Evolutionary conservation across 2,888 invertebrate species (phyloP), one percentile per base, ranked within the genome.

Genomic region (Coremacera marginata): DNA sequence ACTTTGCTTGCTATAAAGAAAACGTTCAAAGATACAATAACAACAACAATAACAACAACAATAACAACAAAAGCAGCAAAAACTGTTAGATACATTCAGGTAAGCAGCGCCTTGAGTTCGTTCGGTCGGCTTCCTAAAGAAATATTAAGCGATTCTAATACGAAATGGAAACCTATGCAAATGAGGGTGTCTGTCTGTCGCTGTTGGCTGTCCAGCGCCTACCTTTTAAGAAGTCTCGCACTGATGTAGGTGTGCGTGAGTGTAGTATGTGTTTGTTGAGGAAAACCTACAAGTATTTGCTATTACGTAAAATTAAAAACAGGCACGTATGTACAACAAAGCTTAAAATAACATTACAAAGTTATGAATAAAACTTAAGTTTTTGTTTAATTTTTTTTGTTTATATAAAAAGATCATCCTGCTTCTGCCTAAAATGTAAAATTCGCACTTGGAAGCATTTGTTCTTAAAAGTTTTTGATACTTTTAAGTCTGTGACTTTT

Each of bases 121-220:
- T 44, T 44, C 44, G 7, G 44, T 44, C 44, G 44, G 44, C 44
- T 44, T 44, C 44, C 44, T 44, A 44, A 44, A 44, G 44, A 44
- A 44, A 44, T 44, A 44, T 44, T 44, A 60, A 19, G 37, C 37
- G 22, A 44, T 67, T 67, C 67, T 31, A 37, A 22, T 67, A 22
- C 37, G 67, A 67, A 67, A 44, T 67, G 44, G 44, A 67, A 67
- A 67, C 67, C 44, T 44, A 67, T 67, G 67, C 67, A 67, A 67
- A 67, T 67, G 67, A 67, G 67, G 67, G 67, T 37, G 22, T 37
- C 67, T 67, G 34, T 19, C 67, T 67, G 34, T 19, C 67, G 22
- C 67, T n/a, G 67, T 67, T 16, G 37, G 67, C 37, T 37, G 67
- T 22, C 22, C 44, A 22, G 34, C 65, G 65, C 65, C 65, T 37